A percentile compares a stretch with the other conserved stretches of the same genome.
Conservation (phyloP, 2,797 vertebrate species). For the Sebastes cheni region DNA sequence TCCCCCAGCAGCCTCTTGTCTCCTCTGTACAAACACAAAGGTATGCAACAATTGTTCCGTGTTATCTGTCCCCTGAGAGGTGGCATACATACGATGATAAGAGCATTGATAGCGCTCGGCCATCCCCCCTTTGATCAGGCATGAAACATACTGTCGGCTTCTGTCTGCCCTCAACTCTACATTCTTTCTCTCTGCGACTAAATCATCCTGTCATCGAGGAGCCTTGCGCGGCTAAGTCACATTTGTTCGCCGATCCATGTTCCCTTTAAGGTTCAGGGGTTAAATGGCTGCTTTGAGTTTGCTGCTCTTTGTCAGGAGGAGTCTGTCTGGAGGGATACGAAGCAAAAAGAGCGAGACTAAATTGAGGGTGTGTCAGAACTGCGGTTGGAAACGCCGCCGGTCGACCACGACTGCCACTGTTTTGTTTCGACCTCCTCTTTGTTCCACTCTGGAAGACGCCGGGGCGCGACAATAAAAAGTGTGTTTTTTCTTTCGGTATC, state of each 20-base stretch:
- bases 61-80: constrained; percentile 50
- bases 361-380: constrained; percentile 73
- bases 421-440: constrained; percentile 42
- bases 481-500: constrained; percentile 34
- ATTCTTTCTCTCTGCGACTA: constrained; percentile 21
- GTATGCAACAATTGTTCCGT: constrained; percentile 45
- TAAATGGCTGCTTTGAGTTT: constrained; percentile 38
- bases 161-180: not conserved
- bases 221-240: constrained; percentile 2
- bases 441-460: constrained; percentile 53
- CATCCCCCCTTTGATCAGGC: constrained; percentile 60
- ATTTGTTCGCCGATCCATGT: constrained; percentile 29
- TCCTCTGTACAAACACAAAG: constrained; percentile 33
- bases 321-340: constrained; percentile 38
- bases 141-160: not conserved
- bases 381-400: constrained; percentile 66
- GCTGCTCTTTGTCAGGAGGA: constrained; percentile 25
- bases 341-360: constrained; percentile 22
- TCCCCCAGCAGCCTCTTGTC: not conserved
- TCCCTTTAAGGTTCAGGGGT: constrained; percentile 17
- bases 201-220: constrained; percentile 4
- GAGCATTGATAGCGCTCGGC: constrained; percentile 24
- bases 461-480: constrained; percentile 34
- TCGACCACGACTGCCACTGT: constrained; percentile 47
- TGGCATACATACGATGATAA: constrained; percentile 50